phyloP scores from a whole-genome alignment of 2,888 invertebrate genomes.

The Omphaloscelis lunosa region DNA sequence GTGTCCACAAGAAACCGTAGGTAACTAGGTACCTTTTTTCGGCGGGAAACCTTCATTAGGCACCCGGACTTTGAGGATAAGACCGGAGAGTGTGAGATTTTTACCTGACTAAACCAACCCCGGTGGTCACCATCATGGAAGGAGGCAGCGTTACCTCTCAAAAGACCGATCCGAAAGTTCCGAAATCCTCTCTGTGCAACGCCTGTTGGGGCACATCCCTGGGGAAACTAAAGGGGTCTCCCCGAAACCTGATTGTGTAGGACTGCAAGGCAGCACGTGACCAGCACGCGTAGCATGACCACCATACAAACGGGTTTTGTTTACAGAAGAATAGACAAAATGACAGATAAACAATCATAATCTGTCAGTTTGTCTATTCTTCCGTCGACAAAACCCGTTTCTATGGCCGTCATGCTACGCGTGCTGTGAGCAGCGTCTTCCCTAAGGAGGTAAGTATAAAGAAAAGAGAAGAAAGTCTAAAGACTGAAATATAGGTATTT shows the following conservation, averaged over 20 bases:
- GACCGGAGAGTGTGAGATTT: background rate
- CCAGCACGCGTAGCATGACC: no score
- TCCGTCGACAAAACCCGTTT: no score
- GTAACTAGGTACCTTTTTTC: background rate
- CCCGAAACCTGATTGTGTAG: background rate
- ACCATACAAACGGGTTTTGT: no score
- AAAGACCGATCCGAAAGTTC: no score
- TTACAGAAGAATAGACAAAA: no score
- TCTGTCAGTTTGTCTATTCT: no score
- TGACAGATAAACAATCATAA: no score
- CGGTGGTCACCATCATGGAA: background rate
- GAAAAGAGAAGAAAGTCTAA: background rate
- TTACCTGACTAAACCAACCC: background rate
- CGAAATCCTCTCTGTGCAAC: background rate
- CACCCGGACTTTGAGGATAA: background rate
- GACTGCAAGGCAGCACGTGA: background rate
- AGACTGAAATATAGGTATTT: background rate
- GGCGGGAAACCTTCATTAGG: background rate
- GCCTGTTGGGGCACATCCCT: background rate
- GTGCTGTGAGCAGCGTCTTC: no score
- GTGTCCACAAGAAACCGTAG: slow-evolving; percentile 2
- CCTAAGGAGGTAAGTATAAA: background rate
- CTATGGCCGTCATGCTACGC: no score
- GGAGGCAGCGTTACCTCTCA: background rate
- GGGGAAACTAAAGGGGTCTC: background rate